Conservation (phyloP, 1,140 invertebrate species). For the Drepana arcuata region DNA sequence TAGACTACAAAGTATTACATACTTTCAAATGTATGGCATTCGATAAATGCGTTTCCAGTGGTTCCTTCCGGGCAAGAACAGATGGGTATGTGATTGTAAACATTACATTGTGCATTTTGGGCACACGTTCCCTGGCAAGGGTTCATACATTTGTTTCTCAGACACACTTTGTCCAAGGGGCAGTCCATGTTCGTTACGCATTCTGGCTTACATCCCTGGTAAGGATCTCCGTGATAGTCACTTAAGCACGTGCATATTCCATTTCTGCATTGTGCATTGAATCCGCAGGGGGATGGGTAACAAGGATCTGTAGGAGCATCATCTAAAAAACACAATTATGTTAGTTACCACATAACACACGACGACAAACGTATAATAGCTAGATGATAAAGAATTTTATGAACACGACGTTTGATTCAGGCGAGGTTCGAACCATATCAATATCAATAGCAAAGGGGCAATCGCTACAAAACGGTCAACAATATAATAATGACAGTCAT, state of each 20-base stretch:
- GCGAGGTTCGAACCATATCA: too few species aligned
- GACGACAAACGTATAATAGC: conserved; percentile 1
- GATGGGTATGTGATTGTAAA: conserved; percentile 80
- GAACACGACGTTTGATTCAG: too few species aligned
- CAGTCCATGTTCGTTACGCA: conserved; percentile 80
- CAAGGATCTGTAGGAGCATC: conserved; percentile 74
- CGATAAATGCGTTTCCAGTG: conserved; percentile 76
- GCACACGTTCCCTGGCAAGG: conserved; percentile 83
- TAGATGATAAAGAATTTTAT: too few species aligned
- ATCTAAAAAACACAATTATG: too few species aligned
- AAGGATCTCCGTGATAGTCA: conserved; percentile 81
- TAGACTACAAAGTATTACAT: conserved; percentile 9
- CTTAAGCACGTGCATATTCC: conserved; percentile 77
- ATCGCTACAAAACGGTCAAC: too few species aligned
- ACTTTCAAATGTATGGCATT: conserved; percentile 68
- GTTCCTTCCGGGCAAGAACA: conserved; percentile 77
- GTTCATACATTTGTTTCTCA: conserved; percentile 79
- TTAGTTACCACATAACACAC: too few species aligned
- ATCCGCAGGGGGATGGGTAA: conserved; percentile 81
- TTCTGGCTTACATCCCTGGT: conserved; percentile 79
- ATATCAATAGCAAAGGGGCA: too few species aligned
- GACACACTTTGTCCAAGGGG: conserved; percentile 77
- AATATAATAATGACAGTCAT: too few species aligned
- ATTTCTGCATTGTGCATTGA: conserved; percentile 77
- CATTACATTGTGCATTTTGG: conserved; percentile 77